A percentile compares a stretch with the other conserved stretches of the same genome.
Conservation (phyloP, 2,113 vertebrate species). For the Cebus imitator region DNA sequence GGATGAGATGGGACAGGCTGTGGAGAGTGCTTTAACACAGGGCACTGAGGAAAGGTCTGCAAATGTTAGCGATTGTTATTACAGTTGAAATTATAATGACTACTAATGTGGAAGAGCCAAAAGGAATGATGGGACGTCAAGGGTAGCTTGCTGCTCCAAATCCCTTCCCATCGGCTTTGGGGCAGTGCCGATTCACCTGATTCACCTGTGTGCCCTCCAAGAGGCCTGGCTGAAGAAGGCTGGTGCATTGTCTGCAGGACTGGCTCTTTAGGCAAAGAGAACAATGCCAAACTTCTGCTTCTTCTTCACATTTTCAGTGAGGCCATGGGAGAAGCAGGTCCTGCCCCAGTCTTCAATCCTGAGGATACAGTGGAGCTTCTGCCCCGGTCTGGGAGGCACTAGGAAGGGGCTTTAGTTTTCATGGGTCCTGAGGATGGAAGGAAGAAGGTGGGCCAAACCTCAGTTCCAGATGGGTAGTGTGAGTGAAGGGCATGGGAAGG, state of each 20-base stretch:
- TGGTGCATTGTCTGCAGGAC: background rate
- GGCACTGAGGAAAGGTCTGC: background rate
- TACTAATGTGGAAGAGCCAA: background rate
- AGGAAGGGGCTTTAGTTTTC: background rate
- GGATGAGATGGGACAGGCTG: background rate
- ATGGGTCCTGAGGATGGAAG: background rate
- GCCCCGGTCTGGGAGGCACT: background rate
- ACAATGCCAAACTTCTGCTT: background rate
- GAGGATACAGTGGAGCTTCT: background rate
- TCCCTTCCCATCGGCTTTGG: background rate
- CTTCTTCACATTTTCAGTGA: background rate
- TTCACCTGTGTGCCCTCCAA: background rate
- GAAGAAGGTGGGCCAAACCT: background rate
- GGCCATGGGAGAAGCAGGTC: background rate
- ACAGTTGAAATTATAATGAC: background rate
- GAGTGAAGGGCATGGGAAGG: background rate
- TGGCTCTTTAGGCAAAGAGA: background rate
- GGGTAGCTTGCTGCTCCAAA: background rate
- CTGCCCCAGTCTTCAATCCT: accelerated
- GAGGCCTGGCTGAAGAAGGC: background rate
- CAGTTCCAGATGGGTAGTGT: background rate
- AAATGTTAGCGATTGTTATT: background rate
- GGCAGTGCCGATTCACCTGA: background rate
- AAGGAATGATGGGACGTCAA: accelerated
- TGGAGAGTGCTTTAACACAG: background rate